Base-by-base conservation (phyloP, 2,888 invertebrate species). In the Invenusta paracnida region DNA sequence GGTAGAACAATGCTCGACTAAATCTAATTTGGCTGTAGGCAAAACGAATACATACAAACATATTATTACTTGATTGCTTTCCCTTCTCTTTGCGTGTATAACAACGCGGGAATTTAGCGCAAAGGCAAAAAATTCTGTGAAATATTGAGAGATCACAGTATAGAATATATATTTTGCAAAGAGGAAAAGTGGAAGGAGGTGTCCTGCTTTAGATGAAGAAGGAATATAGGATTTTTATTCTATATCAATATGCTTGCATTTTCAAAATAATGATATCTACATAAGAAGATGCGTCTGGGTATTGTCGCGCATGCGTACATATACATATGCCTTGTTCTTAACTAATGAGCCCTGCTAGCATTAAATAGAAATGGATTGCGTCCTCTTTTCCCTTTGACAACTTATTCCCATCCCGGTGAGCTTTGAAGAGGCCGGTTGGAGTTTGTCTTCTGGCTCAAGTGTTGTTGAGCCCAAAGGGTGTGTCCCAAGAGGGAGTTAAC, bases 1-100 rank as follows among this genome's bases (percentile, higher is more conserved):
- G 73, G 73, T 13, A 73, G 27, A 13, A 25, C 5, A 73, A 73
- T 2, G 27, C 73, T 73, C 23, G 73, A 73, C 23, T 73, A 73
- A 73, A 73, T 13, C 73, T 73, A 23, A 23, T 73, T 73, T 73
- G 73, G 2, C 25, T 73, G 73, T 73, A 73, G 11, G 73, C 73
- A 48, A 48, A 48, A 48, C 48, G 48, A 48, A 48, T 48, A 48
- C 48, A 48, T 48, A n/a, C n/a, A n/a, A n/a, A n/a, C n/a, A n/a
- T n/a, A n/a, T 17, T 48, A 73, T 73, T 73, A 73, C 73, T 73
- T 73, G 73, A 73, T 73, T 73, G 73, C 73, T 25, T 73, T 73
- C 73, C 73, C 23, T 23, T 73, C 23, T 23, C 11, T 73, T 5
- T 73, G 73, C 5, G 23, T 5, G 27, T 25, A n/a, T n/a, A n/a